These are phyloP conservation scores for Orientallactaga sibirica DNA, from an alignment of 2,797 vertebrate genomes.

Conservation along the genomic window DNA sequence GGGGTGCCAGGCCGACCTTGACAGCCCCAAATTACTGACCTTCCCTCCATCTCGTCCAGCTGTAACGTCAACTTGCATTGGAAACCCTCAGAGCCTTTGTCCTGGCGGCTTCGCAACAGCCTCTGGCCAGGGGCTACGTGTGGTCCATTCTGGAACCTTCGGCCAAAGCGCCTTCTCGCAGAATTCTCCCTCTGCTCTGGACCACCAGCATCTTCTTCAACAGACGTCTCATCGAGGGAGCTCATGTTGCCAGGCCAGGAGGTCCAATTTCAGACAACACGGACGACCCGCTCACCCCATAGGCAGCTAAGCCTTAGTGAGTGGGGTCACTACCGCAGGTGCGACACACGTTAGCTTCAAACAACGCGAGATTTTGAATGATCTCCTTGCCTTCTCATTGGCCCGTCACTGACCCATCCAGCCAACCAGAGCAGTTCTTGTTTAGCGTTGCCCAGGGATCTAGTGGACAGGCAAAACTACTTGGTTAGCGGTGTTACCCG, in stretches of 20 bases:
- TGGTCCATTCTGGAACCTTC: too few relatives aligned
- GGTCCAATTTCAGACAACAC: not conserved
- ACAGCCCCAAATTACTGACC: not conserved
- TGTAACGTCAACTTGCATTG: not conserved
- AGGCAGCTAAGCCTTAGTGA: too few relatives aligned
- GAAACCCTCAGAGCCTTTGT: not conserved
- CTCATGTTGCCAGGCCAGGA: not conserved
- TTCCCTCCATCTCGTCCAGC: not conserved
- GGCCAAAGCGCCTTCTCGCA: not conserved
- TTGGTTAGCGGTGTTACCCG: too few relatives aligned
- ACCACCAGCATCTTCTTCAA: not conserved
- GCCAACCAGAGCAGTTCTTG: too few relatives aligned
- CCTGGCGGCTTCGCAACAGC: not conserved
- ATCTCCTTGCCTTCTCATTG: too few relatives aligned
- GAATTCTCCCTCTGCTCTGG: not conserved
- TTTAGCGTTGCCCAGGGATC: too few relatives aligned
- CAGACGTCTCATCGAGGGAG: not conserved
- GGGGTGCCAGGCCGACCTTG: not conserved
- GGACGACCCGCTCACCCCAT: accelerated
- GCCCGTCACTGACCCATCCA: too few relatives aligned
- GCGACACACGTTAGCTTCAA: accelerated
- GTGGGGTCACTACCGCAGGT: too few relatives aligned
- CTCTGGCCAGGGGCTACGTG: not conserved
- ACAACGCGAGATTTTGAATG: accelerated
- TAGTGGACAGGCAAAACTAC: too few relatives aligned